phyloP scores from a whole-genome alignment of 2,113 vertebrate species.

The Corythornis madagascariensis region DNA sequence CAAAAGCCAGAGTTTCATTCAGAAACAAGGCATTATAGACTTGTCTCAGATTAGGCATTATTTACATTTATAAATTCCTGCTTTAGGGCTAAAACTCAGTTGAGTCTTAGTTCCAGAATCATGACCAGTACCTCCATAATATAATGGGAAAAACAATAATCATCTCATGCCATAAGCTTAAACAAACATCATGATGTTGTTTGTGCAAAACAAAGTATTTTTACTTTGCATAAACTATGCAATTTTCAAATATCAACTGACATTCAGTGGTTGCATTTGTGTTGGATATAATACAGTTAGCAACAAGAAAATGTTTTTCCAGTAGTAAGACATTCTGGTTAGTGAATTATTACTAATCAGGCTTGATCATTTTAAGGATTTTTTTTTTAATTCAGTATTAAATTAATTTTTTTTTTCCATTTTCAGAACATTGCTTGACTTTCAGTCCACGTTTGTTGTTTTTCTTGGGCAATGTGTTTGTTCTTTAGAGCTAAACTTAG shows the following conservation, averaged over 20 bases:
- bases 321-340: not conserved
- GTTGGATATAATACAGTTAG: not conserved
- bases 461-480: not conserved
- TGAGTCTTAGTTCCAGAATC: not conserved
- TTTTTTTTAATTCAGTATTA: no score
- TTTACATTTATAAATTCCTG: not conserved
- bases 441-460: not conserved
- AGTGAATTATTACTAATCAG: not conserved
- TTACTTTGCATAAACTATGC: not conserved
- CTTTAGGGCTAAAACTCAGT: not conserved
- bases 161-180: not conserved
- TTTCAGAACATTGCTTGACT: not conserved
- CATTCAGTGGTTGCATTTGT: not conserved
- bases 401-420: no score
- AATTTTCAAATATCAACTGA: not conserved
- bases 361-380: not conserved
- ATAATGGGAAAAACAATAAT: not conserved
- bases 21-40: not conserved
- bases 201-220: not conserved
- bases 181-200: not conserved
- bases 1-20: not conserved
- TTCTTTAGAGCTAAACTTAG: not conserved
- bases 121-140: not conserved
- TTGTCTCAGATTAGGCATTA: not conserved
- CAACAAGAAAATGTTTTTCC: not conserved